Conservation (phyloP, 2,888 invertebrate species). For the Schizaphis graminum region DNA sequence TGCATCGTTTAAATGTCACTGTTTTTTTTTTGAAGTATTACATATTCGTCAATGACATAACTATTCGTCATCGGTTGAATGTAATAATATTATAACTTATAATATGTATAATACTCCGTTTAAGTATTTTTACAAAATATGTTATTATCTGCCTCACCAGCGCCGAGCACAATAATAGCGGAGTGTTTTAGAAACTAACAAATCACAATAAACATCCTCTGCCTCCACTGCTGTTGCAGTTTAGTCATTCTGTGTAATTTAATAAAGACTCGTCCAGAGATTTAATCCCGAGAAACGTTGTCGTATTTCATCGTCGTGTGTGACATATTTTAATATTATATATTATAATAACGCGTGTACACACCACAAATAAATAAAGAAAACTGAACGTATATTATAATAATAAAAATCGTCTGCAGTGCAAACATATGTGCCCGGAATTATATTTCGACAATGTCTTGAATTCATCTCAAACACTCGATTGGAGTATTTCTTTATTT, state of each 20-base stretch:
- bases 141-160: background rate
- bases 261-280: conserved; percentile 45
- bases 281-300: conserved; percentile 31
- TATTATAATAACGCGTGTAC: background rate
- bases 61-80: background rate
- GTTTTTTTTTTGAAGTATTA: background rate
- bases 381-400: background rate
- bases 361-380: background rate
- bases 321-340: conserved; percentile 7
- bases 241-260: conserved; percentile 40
- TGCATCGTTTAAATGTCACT: background rate
- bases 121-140: background rate
- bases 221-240: background rate
- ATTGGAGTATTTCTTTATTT: background rate
- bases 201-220: conserved; percentile 46
- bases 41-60: background rate
- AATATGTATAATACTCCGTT: background rate
- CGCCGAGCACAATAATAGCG: too few species aligned
- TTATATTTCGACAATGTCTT: background rate
- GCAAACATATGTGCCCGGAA: conserved; percentile 4
- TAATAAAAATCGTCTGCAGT: background rate
- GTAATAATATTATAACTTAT: background rate
- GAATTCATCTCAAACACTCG: background rate
- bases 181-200: conserved; percentile 32
- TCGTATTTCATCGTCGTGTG: conserved; percentile 11